These are phyloP conservation scores for Apolygus lucorum DNA, from an alignment of 1,140 invertebrate genomes.

Conservation along the genomic window DNA sequence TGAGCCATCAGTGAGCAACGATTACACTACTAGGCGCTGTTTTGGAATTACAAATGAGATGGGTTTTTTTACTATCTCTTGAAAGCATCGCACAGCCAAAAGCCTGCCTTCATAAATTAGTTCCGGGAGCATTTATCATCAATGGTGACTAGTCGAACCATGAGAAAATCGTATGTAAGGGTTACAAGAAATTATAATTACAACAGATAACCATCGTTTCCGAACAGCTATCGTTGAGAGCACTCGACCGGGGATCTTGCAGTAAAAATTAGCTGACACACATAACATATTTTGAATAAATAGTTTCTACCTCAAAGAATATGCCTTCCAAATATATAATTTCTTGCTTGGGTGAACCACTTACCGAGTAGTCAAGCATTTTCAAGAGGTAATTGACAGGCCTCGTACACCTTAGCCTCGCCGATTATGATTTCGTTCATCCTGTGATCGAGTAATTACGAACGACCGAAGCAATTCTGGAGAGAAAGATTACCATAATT, in stretches of 20 bases:
- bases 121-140: slow-evolving; percentile 15
- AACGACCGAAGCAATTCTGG: too few relatives aligned
- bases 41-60: slow-evolving; percentile 13
- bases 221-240: not conserved
- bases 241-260: not conserved
- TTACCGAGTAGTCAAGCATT: too few relatives aligned
- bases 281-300: not conserved
- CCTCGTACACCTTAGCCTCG: too few relatives aligned
- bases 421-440: too few relatives aligned
- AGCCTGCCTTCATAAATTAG: slow-evolving; percentile 5
- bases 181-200: slow-evolving; percentile 11
- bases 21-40: not conserved
- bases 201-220: not conserved
- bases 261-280: not conserved
- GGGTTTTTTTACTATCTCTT: slow-evolving; percentile 4
- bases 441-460: too few relatives aligned
- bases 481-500: too few relatives aligned
- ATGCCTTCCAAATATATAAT: not conserved
- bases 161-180: slow-evolving; percentile 13
- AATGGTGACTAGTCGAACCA: slow-evolving; percentile 10
- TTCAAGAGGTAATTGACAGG: too few relatives aligned
- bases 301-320: not conserved
- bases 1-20: not conserved
- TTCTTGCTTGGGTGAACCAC: not conserved
- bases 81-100: slow-evolving; percentile 3